A percentile compares a stretch with the other conserved stretches of the same genome.
These are phyloP conservation scores for Coendou prehensilis DNA, from an alignment of 2,797 vertebrate genomes.

Conservation along the genomic window DNA sequence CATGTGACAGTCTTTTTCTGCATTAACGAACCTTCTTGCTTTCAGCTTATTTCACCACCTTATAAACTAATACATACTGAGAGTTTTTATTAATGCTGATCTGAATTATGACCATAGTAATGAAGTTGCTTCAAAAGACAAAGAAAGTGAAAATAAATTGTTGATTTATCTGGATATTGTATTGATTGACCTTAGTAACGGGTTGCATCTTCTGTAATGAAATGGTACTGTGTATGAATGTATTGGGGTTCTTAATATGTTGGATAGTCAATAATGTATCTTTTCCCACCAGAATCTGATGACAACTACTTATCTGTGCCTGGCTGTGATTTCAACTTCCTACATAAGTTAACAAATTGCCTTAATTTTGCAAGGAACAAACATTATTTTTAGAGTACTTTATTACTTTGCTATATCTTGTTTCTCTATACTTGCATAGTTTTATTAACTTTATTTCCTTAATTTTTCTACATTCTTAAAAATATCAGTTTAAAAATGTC, in stretches of 20 bases:
- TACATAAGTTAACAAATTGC: constrained; percentile 72
- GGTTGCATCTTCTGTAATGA: constrained; percentile 30
- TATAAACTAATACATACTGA: constrained; percentile 65
- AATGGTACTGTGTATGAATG: not conserved
- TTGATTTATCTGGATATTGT: constrained; percentile 8
- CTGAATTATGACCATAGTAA: not conserved
- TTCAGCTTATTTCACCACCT: constrained; percentile 29
- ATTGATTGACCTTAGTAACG: not conserved
- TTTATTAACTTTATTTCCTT: constrained; percentile 68
- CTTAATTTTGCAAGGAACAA: constrained; percentile 81
- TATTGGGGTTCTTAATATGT: not conserved
- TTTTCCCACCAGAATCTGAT: constrained; percentile 68
- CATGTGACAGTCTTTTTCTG: constrained; percentile 82
- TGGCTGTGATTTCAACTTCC: constrained; percentile 66
- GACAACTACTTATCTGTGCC: constrained; percentile 54
- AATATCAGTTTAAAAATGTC: not conserved
- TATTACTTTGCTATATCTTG: constrained; percentile 68
- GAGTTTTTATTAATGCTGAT: constrained; percentile 49
- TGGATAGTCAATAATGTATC: constrained; percentile 65
- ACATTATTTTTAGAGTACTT: constrained; percentile 76
- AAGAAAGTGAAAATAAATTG: not conserved
- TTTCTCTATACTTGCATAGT: constrained; percentile 74
- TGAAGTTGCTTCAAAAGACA: constrained; percentile 53
- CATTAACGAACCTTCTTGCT: constrained; percentile 57
- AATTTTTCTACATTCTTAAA: constrained; percentile 75